Base-by-base conservation (phyloP, 2,888 invertebrate species). In the Sarcophaga carnaria region DNA sequence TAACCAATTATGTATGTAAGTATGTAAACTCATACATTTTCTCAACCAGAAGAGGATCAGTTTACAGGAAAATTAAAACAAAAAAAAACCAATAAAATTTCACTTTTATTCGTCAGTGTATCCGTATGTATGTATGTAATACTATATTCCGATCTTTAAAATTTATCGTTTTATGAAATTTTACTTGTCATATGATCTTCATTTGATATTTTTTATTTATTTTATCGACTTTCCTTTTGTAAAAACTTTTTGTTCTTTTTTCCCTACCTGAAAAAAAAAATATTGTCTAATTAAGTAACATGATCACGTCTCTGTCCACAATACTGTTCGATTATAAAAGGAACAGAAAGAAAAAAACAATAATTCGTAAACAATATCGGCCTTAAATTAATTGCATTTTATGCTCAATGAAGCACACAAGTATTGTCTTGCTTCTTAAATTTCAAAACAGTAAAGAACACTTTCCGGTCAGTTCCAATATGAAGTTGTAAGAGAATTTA, bases 221-320 rank as follows among this genome's bases (percentile, higher is more conserved):
- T 59, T 59, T n/a, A 4, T 67, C 54, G 67, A 49, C 59, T 64
- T 71, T 71, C 10, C 71, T 66, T 71, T 71, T 77, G 20, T 64
- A 59, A 70, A 59, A 11, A 11, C 2, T 72, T 64, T 10, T 11
- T 25, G 22, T 81, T 67, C 17, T 72, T 75, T 62, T 2, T 17
- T 22, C 12, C 71, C 70, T 47, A 27, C 62, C 27, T 80, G 59
- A 64, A 75, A 69, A 54, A 63, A 64, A 75, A 69, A 54, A 63
- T 70, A 22, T 27, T 22, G 74, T 70, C 27, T 47, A 67, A 83
- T 86, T 86, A 83, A 69, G 83, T 86, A 86, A 86, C 74, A 74
- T 77, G 72, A 86, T 86, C 86, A 86, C 86, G 86, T 86, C 75
- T 81, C 69, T 69, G 83, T 72, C 62, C 74, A 80, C 83, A 60